phyloP scores from a whole-genome alignment of 2,797 vertebrate species.

The Mormyrus proboscirostris region DNA sequence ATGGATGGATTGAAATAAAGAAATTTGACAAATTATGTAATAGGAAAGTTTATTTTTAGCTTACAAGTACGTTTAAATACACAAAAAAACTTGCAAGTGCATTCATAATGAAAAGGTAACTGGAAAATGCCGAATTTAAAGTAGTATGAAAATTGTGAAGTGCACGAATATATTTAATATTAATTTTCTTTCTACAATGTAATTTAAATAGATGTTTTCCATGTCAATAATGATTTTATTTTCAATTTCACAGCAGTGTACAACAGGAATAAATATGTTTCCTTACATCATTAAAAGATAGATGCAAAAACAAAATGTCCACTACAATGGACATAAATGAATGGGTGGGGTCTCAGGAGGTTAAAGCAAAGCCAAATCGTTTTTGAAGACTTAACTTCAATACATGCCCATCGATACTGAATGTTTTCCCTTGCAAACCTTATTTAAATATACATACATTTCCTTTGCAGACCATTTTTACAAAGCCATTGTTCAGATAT shows the following conservation, averaged over 20 bases:
- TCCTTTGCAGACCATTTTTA: conserved; percentile 17
- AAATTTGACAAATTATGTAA: background rate
- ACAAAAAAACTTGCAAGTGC: conserved; percentile 29
- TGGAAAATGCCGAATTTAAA: conserved; percentile 13
- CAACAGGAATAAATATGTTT: too few species aligned
- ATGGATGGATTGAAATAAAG: background rate
- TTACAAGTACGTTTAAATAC: conserved; percentile 54
- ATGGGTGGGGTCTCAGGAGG: too few species aligned
- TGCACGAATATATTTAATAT: background rate
- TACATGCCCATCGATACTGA: background rate
- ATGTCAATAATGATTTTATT: background rate
- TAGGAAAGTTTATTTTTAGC: conserved; percentile 29
- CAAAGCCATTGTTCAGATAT: conserved; percentile 13
- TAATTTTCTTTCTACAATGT: background rate
- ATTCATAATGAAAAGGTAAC: conserved; percentile 36
- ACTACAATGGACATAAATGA: too few species aligned
- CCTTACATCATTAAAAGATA: too few species aligned
- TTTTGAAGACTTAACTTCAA: conserved; percentile 1
- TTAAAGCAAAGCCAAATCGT: too few species aligned
- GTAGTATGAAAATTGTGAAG: background rate
- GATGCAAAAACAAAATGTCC: too few species aligned
- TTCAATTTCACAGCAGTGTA: too few species aligned
- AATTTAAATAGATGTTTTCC: conserved; percentile 11
- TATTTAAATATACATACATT: conserved; percentile 17
- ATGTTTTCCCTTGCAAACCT: conserved; percentile 15